A percentile compares a stretch with the other conserved stretches of the same genome.
Conservation (phyloP, 2,888 invertebrate species). For the Hirudinaria manillensis region DNA sequence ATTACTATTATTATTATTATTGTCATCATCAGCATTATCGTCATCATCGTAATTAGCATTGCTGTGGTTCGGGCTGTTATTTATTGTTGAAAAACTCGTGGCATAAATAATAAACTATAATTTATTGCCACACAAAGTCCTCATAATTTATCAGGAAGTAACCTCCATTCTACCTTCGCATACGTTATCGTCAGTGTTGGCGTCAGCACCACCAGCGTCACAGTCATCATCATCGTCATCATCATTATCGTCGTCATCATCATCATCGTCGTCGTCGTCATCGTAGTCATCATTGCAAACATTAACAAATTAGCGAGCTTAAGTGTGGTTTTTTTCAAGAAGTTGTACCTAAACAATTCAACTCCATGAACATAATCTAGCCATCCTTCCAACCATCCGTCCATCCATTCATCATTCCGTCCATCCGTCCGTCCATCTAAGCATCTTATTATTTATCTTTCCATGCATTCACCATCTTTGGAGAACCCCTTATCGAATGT, state of each 20-base stretch:
- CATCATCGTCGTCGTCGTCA: constrained; percentile 3
- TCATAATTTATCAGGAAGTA: neutral
- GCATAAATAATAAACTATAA: neutral
- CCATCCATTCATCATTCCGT: too few relatives aligned
- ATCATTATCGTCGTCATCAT: constrained; percentile 23
- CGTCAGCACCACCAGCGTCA: constrained; percentile 19
- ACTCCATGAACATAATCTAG: too few relatives aligned
- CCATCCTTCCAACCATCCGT: too few relatives aligned
- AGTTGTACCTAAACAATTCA: too few relatives aligned
- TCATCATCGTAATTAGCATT: too few relatives aligned
- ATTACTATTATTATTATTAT: constrained; percentile 2
- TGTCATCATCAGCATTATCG: neutral
- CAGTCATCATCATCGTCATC: constrained; percentile 23
- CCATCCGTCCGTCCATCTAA: too few relatives aligned
- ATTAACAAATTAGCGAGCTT: too few relatives aligned
- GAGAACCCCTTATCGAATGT: too few relatives aligned
- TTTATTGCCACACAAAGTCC: neutral
- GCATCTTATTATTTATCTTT: too few relatives aligned
- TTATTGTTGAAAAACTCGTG: neutral
- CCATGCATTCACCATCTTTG: too few relatives aligned
- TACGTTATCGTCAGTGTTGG: constrained; percentile 5
- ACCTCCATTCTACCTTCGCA: constrained; percentile 4
- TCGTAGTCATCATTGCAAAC: constrained; percentile 13
- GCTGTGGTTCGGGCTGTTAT: too few relatives aligned
- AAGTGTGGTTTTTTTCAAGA: too few relatives aligned